phyloP scores from a whole-genome alignment of 2,113 vertebrate genomes.

The Brienomyrus brachyistius region DNA sequence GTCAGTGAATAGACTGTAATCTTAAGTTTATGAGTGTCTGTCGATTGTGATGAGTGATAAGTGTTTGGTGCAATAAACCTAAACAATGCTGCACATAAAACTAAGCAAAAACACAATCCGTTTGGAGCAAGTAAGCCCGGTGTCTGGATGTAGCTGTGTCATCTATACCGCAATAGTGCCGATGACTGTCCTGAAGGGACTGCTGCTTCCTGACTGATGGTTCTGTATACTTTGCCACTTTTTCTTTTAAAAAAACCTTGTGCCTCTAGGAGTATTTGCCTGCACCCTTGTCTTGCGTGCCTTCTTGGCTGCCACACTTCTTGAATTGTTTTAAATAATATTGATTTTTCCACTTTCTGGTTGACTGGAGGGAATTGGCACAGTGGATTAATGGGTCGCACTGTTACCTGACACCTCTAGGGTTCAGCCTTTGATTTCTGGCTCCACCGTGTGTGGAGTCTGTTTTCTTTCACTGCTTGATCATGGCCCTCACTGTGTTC shows the following conservation, averaged over 20 bases:
- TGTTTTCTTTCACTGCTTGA: background rate
- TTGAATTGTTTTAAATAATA: background rate
- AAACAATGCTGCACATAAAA: background rate
- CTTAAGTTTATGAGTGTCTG: background rate
- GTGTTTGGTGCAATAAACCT: background rate
- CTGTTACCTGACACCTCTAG: background rate
- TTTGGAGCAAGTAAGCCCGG: background rate
- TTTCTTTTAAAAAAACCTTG: background rate
- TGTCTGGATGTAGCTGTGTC: background rate
- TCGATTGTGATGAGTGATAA: background rate
- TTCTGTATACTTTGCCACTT: background rate
- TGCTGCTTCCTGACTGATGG: background rate
- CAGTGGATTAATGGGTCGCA: background rate
- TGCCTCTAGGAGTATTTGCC: background rate
- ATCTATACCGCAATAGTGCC: background rate
- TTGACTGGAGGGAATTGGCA: background rate
- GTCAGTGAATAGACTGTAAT: background rate
- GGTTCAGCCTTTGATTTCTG: background rate
- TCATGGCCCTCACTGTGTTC: background rate
- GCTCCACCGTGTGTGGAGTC: background rate
- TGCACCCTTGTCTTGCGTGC: background rate
- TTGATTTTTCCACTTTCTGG: background rate
- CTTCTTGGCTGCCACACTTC: background rate
- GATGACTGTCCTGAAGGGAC: background rate
- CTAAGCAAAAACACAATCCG: background rate